Base-by-base conservation (phyloP, 2,888 invertebrate genomes). In the Pheosia gnoma region DNA sequence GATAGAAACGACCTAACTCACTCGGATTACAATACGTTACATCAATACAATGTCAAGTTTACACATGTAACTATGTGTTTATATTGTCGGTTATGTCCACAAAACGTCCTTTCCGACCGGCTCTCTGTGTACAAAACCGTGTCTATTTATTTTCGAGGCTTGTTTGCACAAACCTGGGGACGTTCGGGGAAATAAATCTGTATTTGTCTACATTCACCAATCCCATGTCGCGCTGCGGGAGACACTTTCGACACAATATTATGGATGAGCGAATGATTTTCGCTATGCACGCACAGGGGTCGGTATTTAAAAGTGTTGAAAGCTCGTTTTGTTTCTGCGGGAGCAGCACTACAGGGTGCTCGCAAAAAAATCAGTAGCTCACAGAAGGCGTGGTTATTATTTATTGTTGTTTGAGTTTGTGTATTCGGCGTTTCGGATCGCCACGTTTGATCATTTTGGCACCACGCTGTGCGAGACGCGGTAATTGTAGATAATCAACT, bases 161-260 rank as follows among this genome's bases (percentile, higher is more conserved):
- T 90, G 87, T 90, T 89, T 90, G 85, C 84, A 88, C 84, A 88
- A 90, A 80, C 81, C 79, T 78, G 75, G 76, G 70, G 77, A 79
- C 77, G 73, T 87, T 89, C 84, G 75, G 68, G 70, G 82, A 85
- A 87, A 90, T 88, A 85, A 88, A 89, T 88, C 84, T 85, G 83
- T 81, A 87, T 89, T 88, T 90, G 85, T 86, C 82, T 66, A 80
- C 82, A 86, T 86, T 90, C 86, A 88, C 87, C 86, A 87, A 89
- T 88, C 84, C 78, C 73, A 67, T 63, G 60, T 67, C 72, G 62
- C 71, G 75, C 84, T 61, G 77, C 83, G 74, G 84, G 86, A 77
- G 80, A 80, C 71, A 76, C 69, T 79, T 77, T 76, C 73, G 63
- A 70, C 72, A 78, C 68, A 73, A 80, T 78, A 74, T 71, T 72